Conservation (phyloP, 2,888 invertebrate genomes). For the Aphidius colemani region DNA sequence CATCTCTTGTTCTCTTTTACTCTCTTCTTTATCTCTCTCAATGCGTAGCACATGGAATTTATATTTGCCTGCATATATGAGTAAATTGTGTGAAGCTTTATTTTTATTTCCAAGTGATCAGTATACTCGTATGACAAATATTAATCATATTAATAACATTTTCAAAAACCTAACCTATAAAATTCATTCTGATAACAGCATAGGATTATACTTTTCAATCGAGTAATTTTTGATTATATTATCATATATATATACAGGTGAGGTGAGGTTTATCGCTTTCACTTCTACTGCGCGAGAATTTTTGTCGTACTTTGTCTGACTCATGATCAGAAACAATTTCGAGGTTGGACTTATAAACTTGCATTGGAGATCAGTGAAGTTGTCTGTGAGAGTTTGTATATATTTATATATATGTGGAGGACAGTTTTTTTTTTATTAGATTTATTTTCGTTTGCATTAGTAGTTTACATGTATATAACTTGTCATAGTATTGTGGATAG, state of each 20-base stretch:
- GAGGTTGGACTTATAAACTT: constrained; percentile 34
- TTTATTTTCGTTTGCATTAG: not conserved
- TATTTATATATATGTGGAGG: not conserved
- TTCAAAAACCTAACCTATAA: too few species aligned
- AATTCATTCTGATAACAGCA: too few species aligned
- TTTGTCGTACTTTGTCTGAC: constrained; percentile 35
- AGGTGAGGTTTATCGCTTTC: constrained; percentile 23
- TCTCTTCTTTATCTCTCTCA: constrained; percentile 7
- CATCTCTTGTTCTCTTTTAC: constrained; percentile 23
- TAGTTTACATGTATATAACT: constrained; percentile 10
- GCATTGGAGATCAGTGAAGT: constrained; percentile 27
- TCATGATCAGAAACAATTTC: constrained; percentile 30
- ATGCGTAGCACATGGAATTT: too few species aligned
- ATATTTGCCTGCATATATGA: too few species aligned
- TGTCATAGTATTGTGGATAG: not conserved
- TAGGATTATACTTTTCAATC: too few species aligned
- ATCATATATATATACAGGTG: constrained; percentile 21
- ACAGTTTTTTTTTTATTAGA: not conserved
- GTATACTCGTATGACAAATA: too few species aligned
- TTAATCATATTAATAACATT: too few species aligned
- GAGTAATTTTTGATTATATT: constrained; percentile 9
- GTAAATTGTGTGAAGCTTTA: constrained; percentile 11
- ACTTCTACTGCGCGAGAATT: constrained; percentile 38
- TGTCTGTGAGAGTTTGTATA: constrained; percentile 26
- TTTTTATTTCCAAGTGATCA: too few species aligned